phyloP scores from a whole-genome alignment of 1,140 invertebrate species.

The Cherax quadricarinatus region DNA sequence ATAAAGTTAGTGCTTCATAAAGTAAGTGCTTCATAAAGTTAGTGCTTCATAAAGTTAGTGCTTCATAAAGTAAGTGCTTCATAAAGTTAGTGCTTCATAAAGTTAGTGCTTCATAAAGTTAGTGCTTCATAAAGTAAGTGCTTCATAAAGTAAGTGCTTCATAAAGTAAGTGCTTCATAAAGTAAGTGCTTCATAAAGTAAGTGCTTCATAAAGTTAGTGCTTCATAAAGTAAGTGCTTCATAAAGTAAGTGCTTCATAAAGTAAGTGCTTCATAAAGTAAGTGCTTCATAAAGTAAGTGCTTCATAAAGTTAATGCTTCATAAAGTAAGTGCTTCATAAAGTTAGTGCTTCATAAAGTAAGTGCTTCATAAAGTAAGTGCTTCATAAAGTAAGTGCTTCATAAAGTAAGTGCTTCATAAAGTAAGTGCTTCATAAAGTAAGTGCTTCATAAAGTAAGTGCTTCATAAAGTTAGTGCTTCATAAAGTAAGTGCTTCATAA shows the following conservation, averaged over 20 bases:
- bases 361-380: conserved; percentile 79
- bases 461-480: too few species aligned
- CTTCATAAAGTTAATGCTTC: too few species aligned
- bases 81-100: not conserved
- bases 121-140: conserved; percentile 78
- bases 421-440: conserved; percentile 75
- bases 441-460: conserved; percentile 78
- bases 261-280: conserved; percentile 85
- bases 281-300: not conserved
- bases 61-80: conserved; percentile 82
- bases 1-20: conserved; percentile 78
- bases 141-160: not conserved
- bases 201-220: too few species aligned
- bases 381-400: conserved; percentile 82
- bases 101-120: too few species aligned
- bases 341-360: conserved; percentile 75
- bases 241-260: conserved; percentile 75
- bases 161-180: conserved; percentile 85
- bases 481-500: conserved; percentile 79
- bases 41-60: too few species aligned
- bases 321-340: conserved; percentile 78
- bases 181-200: conserved; percentile 75
- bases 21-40: conserved; percentile 78
- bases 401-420: conserved; percentile 75
- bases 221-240: conserved; percentile 78